Conservation (phyloP, 2,113 vertebrate genomes). For the Poecilia latipinna region DNA sequence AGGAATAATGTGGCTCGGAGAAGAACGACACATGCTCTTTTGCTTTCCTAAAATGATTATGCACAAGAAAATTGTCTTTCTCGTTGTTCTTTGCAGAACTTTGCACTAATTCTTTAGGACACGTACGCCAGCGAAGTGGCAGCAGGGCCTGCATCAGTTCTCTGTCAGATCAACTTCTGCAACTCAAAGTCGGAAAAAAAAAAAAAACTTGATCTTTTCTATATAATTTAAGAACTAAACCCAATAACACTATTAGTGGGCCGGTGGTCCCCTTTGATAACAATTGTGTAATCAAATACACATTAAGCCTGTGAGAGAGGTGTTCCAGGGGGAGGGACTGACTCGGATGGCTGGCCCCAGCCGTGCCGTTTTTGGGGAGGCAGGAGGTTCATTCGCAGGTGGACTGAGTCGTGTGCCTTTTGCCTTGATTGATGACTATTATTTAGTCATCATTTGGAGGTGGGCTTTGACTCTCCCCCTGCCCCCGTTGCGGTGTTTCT, state of each 20-base stretch:
- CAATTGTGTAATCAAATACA: background rate
- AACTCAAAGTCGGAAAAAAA: background rate
- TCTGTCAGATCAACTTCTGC: background rate
- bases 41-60: too few relatives aligned
- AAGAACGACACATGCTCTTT: too few relatives aligned
- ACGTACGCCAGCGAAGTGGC: too few relatives aligned
- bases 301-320: background rate
- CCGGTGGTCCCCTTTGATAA: background rate
- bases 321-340: background rate
- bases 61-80: too few relatives aligned
- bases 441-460: constrained; percentile 16
- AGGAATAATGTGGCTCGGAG: too few relatives aligned
- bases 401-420: background rate
- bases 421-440: constrained; percentile 7
- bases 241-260: background rate
- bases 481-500: background rate
- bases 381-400: background rate
- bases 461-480: background rate
- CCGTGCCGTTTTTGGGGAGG: background rate
- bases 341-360: too few relatives aligned
- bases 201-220: background rate
- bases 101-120: too few relatives aligned
- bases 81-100: too few relatives aligned
- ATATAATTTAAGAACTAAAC: background rate
- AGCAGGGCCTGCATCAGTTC: too few relatives aligned